Conservation (phyloP, 2,113 vertebrate species). For the Nanorana parkeri region DNA sequence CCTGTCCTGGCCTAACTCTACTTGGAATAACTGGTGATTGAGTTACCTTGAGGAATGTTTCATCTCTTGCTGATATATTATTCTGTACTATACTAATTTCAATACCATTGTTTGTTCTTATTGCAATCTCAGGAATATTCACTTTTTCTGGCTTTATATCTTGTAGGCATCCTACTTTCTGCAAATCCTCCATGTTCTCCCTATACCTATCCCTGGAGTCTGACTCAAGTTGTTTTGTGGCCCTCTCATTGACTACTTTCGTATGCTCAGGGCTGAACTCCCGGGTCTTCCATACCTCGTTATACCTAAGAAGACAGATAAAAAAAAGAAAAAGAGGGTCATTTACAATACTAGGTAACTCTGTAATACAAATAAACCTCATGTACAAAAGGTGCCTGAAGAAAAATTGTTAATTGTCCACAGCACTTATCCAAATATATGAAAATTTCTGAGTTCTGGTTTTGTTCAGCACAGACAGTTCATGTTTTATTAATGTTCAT, state of each 20-base stretch:
- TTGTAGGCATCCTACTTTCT: background rate
- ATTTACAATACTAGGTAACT: background rate
- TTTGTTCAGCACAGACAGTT: no score
- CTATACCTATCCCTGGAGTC: constrained; percentile 14
- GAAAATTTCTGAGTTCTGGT: no score
- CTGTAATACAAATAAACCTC: no score
- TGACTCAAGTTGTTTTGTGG: constrained; percentile 32
- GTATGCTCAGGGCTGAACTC: constrained; percentile 11
- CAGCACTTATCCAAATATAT: no score
- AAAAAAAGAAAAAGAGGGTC: background rate
- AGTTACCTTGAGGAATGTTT: constrained; percentile 2
- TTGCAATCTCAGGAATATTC: background rate
- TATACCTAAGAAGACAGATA: constrained; percentile 36
- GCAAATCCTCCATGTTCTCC: background rate
- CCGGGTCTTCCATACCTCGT: constrained; percentile 58
- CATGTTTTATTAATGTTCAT: no score
- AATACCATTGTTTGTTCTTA: constrained; percentile 1
- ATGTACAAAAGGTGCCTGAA: no score
- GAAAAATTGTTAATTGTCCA: no score
- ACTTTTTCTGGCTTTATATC: background rate
- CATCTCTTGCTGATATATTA: constrained; percentile 4
- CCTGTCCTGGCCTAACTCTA: background rate
- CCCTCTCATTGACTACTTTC: constrained; percentile 23
- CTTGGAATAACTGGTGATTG: constrained; percentile 16
- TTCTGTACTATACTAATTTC: background rate